These are phyloP conservation scores for Monodelphis domestica DNA, from an alignment of 2,797 vertebrate species.

Conservation along the genomic window DNA sequence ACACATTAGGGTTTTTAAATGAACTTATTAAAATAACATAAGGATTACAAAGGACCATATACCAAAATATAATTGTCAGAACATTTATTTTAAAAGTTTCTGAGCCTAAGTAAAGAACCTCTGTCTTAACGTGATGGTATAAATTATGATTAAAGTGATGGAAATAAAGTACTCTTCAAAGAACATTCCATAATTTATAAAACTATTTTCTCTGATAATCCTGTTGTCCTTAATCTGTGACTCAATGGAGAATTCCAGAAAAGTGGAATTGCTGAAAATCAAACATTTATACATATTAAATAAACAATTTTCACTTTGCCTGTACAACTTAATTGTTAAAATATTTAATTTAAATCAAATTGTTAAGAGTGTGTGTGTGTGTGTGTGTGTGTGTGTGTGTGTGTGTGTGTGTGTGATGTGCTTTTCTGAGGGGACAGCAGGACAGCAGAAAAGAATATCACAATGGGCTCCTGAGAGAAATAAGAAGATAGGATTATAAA, in stretches of 20 bases:
- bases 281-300: neutral
- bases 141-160: neutral
- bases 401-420: neutral
- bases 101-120: neutral
- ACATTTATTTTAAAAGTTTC: neutral
- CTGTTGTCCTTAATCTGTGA: neutral
- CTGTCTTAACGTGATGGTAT: neutral
- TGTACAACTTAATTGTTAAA: neutral
- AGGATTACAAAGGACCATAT: neutral
- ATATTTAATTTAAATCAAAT: neutral
- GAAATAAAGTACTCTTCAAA: neutral
- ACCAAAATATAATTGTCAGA: neutral
- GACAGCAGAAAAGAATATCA: neutral
- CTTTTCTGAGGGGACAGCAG: neutral
- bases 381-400: neutral
- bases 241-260: neutral
- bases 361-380: neutral
- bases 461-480: neutral
- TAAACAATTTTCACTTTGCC: neutral
- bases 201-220: neutral
- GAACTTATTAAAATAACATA: neutral
- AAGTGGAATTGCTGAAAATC: neutral
- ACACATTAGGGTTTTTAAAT: neutral
- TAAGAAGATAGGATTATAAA: neutral
- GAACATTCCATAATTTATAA: neutral